Conservation (phyloP, 1,140 invertebrate genomes). For the Drosophila dunni region DNA sequence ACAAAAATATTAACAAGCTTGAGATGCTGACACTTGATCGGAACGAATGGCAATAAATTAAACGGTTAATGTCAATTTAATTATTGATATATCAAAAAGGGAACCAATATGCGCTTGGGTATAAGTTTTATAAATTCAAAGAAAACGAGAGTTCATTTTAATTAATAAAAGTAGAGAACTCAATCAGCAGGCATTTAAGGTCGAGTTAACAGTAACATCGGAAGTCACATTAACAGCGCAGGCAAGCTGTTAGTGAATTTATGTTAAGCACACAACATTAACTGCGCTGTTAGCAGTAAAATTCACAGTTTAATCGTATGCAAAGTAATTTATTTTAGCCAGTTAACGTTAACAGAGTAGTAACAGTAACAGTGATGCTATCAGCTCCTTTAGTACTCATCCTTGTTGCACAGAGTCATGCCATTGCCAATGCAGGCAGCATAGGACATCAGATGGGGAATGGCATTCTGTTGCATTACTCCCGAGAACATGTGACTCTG, state of each 20-base stretch:
- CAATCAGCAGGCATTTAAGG: conserved; percentile 21
- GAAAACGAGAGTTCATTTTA: neutral
- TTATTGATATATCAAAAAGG: conserved; percentile 56
- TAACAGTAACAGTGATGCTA: neutral
- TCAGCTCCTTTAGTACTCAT: no score
- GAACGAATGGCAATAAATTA: conserved; percentile 59
- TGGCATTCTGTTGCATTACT: conserved; percentile 92
- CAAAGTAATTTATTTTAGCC: neutral
- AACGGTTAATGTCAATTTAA: conserved; percentile 65
- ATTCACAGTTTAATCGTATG: neutral
- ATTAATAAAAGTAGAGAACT: conserved; percentile 28
- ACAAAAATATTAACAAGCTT: conserved; percentile 16
- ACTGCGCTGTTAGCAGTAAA: neutral
- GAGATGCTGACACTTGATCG: conserved; percentile 12
- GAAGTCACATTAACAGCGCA: conserved; percentile 5
- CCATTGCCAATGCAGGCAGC: conserved; percentile 86
- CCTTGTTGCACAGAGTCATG: conserved; percentile 47
- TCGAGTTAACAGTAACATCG: neutral
- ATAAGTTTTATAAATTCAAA: neutral
- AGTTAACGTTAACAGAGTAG: conserved; percentile 1
- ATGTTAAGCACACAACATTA: neutral
- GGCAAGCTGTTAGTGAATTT: no score
- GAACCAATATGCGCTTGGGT: conserved; percentile 2
- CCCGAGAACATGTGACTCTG: conserved; percentile 88
- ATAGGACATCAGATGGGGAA: conserved; percentile 90